These are phyloP conservation scores for Tenualosa thibaudeaui DNA, from an alignment of 2,797 vertebrate species.

Conservation along the genomic window DNA sequence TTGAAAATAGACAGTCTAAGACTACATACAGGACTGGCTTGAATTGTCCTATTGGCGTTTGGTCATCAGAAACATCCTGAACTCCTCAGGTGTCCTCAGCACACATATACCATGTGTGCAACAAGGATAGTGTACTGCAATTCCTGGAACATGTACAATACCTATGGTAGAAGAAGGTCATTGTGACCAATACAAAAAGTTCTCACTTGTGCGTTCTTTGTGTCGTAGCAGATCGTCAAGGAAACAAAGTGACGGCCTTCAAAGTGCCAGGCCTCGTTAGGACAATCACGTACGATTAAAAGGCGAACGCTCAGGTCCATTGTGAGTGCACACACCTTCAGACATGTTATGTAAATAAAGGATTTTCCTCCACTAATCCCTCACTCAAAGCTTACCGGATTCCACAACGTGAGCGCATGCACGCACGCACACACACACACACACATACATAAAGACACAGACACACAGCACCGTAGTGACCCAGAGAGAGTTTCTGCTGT, in stretches of 20 bases:
- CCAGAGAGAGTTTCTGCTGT: conserved; percentile 39
- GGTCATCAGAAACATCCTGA: neutral
- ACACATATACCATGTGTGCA: too few species aligned
- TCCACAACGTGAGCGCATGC: neutral
- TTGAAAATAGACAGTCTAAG: neutral
- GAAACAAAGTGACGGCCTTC: neutral
- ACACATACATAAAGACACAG: neutral
- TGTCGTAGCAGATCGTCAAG: neutral
- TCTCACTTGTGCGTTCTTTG: too few species aligned
- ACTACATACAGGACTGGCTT: neutral
- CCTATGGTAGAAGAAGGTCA: neutral
- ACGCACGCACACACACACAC: conserved; percentile 2
- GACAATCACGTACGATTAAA: neutral
- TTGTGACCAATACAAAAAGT: too few species aligned
- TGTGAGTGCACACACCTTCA: neutral
- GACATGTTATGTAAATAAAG: conserved; percentile 13
- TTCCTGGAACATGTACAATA: neutral
- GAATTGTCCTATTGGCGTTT: neutral
- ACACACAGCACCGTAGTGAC: conserved; percentile 24
- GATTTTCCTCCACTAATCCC: conserved; percentile 5
- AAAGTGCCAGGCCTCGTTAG: neutral
- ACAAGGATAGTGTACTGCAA: too few species aligned
- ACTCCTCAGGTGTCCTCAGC: neutral
- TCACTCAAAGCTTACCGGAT: neutral
- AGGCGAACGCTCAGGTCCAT: neutral